A percentile compares a stretch with the other conserved stretches of the same genome.
Conservation (phyloP, 2,797 vertebrate genomes). For the Sciurus carolinensis region DNA sequence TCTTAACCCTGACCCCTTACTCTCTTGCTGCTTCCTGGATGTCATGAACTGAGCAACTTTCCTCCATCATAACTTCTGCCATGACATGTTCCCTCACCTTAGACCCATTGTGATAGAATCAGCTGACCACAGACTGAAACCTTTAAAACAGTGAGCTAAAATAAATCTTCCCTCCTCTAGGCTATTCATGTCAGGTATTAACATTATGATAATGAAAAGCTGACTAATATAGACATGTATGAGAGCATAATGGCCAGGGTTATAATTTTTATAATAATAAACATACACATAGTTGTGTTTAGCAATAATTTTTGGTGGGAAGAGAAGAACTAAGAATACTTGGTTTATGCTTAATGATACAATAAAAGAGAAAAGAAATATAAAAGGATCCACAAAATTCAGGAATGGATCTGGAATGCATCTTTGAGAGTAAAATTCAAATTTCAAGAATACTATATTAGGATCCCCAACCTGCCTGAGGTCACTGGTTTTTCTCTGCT, state of each 20-base stretch:
- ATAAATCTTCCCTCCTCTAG: neutral
- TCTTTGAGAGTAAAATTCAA: constrained; percentile 28
- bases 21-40: neutral
- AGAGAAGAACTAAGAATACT: neutral
- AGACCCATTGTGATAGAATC: neutral
- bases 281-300: neutral
- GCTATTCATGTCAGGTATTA: neutral
- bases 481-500: neutral
- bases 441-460: neutral
- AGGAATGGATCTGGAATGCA: neutral
- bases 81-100: neutral
- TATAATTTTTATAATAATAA: neutral
- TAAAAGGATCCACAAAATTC: neutral
- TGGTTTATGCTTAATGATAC: neutral
- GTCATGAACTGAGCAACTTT: neutral
- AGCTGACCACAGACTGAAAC: neutral
- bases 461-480: neutral
- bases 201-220: neutral
- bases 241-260: neutral
- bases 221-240: accelerated
- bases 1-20: neutral
- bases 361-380: neutral
- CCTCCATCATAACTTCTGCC: neutral
- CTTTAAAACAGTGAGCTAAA: neutral
- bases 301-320: neutral